Base-by-base conservation (phyloP, 2,888 invertebrate genomes). In the Serripes groenlandicus region DNA sequence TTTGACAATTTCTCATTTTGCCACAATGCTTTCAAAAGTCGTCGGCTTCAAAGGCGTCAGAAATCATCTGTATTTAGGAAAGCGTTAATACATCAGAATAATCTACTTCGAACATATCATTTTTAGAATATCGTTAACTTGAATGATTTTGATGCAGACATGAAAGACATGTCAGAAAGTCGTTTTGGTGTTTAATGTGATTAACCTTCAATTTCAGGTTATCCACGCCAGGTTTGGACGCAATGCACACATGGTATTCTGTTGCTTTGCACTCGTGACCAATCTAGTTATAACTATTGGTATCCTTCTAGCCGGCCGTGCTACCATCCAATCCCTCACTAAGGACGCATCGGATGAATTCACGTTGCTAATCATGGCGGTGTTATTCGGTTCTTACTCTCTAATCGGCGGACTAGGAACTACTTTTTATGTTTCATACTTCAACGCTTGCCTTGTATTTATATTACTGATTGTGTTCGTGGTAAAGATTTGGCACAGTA, bases 391-490 rank as follows among this genome's bases (percentile, higher is more conserved):
- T 9, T 92, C 92, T 35, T 93, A 93, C 83, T 93, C 93, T 28
- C 83, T 93, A 66, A 92, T 93, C 66, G 93, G 93, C 18, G 93
- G 93, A n/a, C 88, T 93, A n/a, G 93, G 92, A 32, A 93, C 92
- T 56, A 93, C 93, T 62, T 93, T 93, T 81, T 93, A 93, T 76
- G 93, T 93, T 23, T 93, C 93, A 64, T 93, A 93, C 72, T 93
- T 93, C 83, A 93, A 93, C 83, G 93, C 92, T n/a, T 91, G 92
- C 66, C 87, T 93, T 21, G 92, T 93, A 34, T 93, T 92, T 85
- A 89, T 92, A 60, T 80, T 93, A 21, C 87, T 93, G 30, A 92
- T 93, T 58, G 91, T 92, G n/a, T 92, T 93, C 70, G 92, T 93
- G 11, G 90, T 92, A 7, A 92, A 92, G 77, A 92, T 92, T 52